Evolutionary conservation across 1,140 invertebrate species (phyloP).

Genomic region (Bombus haemorrhoidalis): DNA sequence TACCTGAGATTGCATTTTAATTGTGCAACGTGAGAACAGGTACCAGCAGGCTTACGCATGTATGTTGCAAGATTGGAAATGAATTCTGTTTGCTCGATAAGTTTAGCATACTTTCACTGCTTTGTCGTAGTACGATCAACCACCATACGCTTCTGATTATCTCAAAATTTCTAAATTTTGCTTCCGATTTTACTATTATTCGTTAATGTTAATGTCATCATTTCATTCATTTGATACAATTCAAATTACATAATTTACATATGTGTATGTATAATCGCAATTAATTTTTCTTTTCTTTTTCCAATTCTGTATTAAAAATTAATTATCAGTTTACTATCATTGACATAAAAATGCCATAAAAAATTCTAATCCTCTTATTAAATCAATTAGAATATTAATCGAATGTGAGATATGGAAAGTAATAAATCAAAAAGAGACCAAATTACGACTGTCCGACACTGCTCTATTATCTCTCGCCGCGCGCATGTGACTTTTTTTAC

Average conservation of each 20-base stretch:
- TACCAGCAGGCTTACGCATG: slow-evolving; percentile 9
- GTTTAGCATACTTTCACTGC: slow-evolving; percentile 23
- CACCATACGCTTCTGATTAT: background rate
- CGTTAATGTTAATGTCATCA: background rate
- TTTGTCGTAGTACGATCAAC: background rate
- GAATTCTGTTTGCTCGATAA: slow-evolving; percentile 16
- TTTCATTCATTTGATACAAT: background rate
- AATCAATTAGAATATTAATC: background rate
- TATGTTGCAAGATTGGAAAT: slow-evolving; percentile 25
- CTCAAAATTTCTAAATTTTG: background rate
- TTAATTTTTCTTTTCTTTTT: background rate
- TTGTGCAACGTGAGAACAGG: background rate
- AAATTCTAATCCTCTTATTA: background rate
- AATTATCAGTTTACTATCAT: background rate
- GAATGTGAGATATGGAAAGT: background rate
- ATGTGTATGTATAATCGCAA: background rate
- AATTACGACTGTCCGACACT: background rate
- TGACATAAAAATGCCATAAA: too few relatives aligned
- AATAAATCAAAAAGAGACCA: background rate
- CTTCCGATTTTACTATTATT: background rate
- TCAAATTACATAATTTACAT: background rate
- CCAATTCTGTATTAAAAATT: too few relatives aligned
- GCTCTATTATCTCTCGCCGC: background rate
- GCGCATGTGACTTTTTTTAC: background rate
- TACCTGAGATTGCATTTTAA: background rate